A percentile compares a stretch with the other conserved stretches of the same genome.
Conservation (phyloP, 1,140 invertebrate genomes). For the Paraescarpia echinospica region DNA sequence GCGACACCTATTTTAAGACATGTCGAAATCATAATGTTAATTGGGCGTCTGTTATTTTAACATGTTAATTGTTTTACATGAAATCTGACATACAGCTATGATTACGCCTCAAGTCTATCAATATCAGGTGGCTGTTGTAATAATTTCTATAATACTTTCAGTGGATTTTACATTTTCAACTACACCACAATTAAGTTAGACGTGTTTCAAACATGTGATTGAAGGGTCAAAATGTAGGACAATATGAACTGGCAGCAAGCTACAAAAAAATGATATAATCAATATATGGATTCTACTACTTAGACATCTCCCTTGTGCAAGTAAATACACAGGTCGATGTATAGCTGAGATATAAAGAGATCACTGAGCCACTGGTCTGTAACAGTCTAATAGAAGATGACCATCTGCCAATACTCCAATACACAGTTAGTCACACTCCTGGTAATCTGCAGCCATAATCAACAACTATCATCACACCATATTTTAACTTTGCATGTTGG, state of each 20-base stretch:
- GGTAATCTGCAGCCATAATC: background rate
- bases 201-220: background rate
- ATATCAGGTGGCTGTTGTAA: background rate
- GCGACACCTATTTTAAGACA: background rate
- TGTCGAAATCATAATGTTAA: background rate
- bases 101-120: background rate
- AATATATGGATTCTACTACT: too few species aligned
- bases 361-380: too few species aligned
- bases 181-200: background rate
- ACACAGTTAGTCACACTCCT: background rate
- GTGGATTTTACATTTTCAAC: background rate
- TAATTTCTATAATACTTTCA: background rate
- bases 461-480: background rate
- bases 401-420: background rate
- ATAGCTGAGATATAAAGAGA: too few species aligned
- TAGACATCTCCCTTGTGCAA: too few species aligned
- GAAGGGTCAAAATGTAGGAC: background rate
- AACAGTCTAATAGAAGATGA: background rate
- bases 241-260: background rate
- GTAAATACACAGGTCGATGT: background rate
- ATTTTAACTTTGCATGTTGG: too few species aligned
- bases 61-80: background rate
- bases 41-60: background rate
- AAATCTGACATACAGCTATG: background rate
- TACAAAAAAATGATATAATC: too few species aligned